Base-by-base conservation (phyloP, 2,797 vertebrate genomes). In the Typhlichthys subterraneus region DNA sequence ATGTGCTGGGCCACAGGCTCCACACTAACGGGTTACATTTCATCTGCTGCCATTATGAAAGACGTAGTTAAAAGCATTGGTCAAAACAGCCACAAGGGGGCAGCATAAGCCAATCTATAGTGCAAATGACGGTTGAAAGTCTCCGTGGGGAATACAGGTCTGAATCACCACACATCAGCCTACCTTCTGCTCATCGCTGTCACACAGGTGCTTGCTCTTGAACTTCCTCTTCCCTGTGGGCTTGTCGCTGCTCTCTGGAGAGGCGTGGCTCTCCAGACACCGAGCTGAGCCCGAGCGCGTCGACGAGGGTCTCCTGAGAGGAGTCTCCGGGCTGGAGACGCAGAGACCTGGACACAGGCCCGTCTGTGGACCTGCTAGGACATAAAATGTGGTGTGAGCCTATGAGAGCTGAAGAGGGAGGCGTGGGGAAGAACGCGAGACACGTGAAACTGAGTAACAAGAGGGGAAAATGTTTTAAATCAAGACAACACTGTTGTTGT, bases 201-300 rank as follows among this genome's bases (percentile, higher is more conserved):
- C 94, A 64, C 92, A 82, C 63, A 98, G 80, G 84, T 99, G 97
- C 77, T 99, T 99, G 87, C 96, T 98, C 91, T 99, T 99, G 88
- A 97, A 99, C 86, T 99, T 99, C 77, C 98, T 94, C 84, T 99
- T 99, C 85, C 98, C 98, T 50, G 97, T 92, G 59, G 98, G 98
- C 77, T 99, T 99, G 83, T 97, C 94, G 12, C 78, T 85, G 75
- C 86, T 83, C 74, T 95, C 94, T 12, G 92, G 89, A 59, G 83
- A 86, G 0, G 88, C 74, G 66, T 93, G 90, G 0, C 90, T 88
- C 67, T 94, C 95, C 70, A 93, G 86, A 63, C 87, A 87, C 61
- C 91, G 90, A 31, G 80, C 59, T 0, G 87, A 83, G 42, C 91
- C 92, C 0, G 91, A 93, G 67, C 93, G 92, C 23, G 91, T 93